Conservation (phyloP, 2,113 vertebrate genomes). For the Microcebus murinus region DNA sequence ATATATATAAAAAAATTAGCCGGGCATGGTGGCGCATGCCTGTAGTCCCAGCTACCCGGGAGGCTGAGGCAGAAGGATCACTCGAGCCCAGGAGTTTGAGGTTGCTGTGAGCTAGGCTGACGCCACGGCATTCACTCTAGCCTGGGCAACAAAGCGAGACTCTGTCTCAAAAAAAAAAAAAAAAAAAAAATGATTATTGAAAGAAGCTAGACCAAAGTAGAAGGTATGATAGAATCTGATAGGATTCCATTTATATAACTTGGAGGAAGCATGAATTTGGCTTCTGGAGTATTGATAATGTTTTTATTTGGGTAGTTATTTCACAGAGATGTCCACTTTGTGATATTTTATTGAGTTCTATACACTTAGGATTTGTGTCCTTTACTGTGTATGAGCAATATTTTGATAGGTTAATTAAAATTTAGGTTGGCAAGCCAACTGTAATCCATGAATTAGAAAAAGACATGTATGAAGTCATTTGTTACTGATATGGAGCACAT, state of each 20-base stretch:
- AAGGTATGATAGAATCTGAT: neutral
- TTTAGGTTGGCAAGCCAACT: neutral
- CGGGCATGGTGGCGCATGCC: too few species aligned
- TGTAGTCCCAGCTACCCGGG: too few species aligned
- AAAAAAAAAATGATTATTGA: neutral
- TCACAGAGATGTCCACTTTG: neutral
- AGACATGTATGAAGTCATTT: neutral
- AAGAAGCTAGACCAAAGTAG: neutral
- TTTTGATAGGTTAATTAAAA: slow-evolving; percentile 37
- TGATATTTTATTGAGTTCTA: neutral
- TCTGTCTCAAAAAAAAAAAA: too few species aligned
- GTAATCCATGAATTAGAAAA: neutral
- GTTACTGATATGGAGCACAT: neutral
- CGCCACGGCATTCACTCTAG: too few species aligned
- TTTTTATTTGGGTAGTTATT: neutral
- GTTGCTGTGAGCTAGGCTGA: too few species aligned
- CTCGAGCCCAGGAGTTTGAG: too few species aligned
- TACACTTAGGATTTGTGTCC: neutral
- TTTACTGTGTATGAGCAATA: neutral
- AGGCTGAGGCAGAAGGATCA: too few species aligned
- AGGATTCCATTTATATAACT: neutral
- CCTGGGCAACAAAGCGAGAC: too few species aligned
- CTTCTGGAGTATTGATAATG: neutral
- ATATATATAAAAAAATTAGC: too few species aligned
- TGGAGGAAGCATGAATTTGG: neutral